Evolutionary conservation across 2,113 vertebrate genomes (phyloP), one percentile per base, ranked within the genome.

Genomic region (Chionis minor): DNA sequence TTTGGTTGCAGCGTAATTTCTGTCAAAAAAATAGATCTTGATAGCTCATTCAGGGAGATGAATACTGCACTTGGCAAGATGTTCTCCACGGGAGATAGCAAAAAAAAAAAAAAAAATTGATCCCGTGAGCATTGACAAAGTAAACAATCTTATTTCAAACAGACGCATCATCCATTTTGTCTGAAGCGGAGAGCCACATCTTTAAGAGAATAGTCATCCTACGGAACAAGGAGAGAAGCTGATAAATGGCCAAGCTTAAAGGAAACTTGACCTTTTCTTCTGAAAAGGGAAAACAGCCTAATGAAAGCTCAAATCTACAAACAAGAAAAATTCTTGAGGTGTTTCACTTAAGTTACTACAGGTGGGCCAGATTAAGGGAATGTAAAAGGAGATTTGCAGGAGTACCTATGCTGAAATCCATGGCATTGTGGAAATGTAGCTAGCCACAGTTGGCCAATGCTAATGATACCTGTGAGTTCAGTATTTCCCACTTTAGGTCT

Each of bases 111-210:
- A 71, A 33, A 62, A 81, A 85, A 90, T 63, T 83, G 89, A 90
- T 95, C 91, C 67, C 85, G 73, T 2, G 58, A 51, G 81, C 87
- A 82, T 4, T 90, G 89, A 56, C 81, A 91, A 75, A 86, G 74
- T 96, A 95, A 96, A 95, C 95, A 95, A 35, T 90, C 55, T 69
- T 73, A 15, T 94, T 96, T 96, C 47, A 44, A 80, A 82, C 67
- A 77, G 92, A 67, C 91, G 73, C 71, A 91, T 95, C 92, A 94
- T 95, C 95, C 93, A 96, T 96, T 97, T 97, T 97, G 93, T 94
- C 45, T 96, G 92, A 91, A 85, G 62, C 47, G 3, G 45, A 90
- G 91, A 94, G 63, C 59, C 81, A 47, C 28, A 23, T 79, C 92
- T 90, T 73, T 63, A 62, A 69, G 74, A 56, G 71, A 92, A 70